Conservation (phyloP, 1,140 invertebrate genomes). For the Drosophila bipectinata region DNA sequence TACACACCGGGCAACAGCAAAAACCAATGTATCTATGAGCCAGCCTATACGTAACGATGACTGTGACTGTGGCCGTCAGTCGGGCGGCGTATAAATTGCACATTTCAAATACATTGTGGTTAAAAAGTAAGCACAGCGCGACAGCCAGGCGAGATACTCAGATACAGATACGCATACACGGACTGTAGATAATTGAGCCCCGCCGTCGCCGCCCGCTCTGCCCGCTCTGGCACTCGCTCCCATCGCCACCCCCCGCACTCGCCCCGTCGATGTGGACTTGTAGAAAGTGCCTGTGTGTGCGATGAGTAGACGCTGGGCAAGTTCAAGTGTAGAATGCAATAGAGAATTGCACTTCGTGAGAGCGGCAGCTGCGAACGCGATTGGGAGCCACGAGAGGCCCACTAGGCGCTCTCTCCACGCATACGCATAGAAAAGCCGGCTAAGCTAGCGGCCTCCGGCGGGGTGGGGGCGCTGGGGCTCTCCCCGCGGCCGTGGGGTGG, state of each 20-base stretch:
- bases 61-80: constrained; percentile 18
- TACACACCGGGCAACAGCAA: constrained; percentile 17
- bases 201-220: background rate
- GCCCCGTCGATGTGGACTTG: constrained; percentile 16
- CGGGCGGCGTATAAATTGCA: constrained; percentile 71
- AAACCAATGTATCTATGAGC: constrained; percentile 34
- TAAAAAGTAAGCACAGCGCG: constrained; percentile 69
- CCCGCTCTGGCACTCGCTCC: constrained; percentile 13
- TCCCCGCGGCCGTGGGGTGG: background rate
- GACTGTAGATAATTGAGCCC: constrained; percentile 63
- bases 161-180: constrained; percentile 49
- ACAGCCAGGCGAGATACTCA: constrained; percentile 45
- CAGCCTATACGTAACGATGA: constrained; percentile 17
- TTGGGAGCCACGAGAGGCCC: background rate
- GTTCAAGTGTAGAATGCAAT: constrained; percentile 82
- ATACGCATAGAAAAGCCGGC: constrained; percentile 79
- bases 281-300: constrained; percentile 27
- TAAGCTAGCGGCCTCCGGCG: constrained; percentile 56
- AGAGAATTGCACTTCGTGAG: constrained; percentile 51
- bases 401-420: constrained; percentile 49
- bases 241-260: constrained; percentile 5
- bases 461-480: constrained; percentile 10
- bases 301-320: constrained; percentile 70
- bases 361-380: constrained; percentile 25
- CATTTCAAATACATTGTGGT: constrained; percentile 80